Percentiles rank a stretch among this genome's conserved stretches.
These are phyloP conservation scores for Danaus chrysippus DNA, from an alignment of 2,888 invertebrate species.

Conservation along the genomic window DNA sequence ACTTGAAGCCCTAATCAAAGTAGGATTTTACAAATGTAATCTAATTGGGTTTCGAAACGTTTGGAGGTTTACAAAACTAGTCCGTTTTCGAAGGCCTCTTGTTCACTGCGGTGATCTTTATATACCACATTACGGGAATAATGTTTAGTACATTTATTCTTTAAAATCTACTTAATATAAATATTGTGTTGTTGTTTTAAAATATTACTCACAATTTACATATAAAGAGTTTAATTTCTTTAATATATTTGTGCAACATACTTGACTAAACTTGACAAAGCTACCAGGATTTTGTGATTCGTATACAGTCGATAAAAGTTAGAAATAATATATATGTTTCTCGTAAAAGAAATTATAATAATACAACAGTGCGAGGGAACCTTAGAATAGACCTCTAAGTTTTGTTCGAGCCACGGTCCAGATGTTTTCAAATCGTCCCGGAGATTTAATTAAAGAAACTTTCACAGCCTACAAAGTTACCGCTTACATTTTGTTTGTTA, in stretches of 20 bases:
- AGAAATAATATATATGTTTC: neutral
- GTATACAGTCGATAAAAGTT: neutral
- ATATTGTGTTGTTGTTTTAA: too few species aligned
- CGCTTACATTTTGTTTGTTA: conserved; percentile 37
- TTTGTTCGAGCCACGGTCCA: conserved; percentile 31
- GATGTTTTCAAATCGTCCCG: conserved; percentile 38
- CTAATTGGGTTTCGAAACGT: conserved; percentile 35
- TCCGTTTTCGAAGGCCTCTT: conserved; percentile 14
- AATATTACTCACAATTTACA: too few species aligned
- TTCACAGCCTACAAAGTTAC: conserved; percentile 33
- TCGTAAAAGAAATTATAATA: conserved; percentile 1
- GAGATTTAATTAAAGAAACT: conserved; percentile 41
- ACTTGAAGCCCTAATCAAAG: conserved; percentile 31
- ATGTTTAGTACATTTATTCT: neutral
- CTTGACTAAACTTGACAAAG: too few species aligned
- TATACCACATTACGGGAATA: neutral
- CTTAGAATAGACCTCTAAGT: conserved; percentile 23
- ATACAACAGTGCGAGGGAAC: conserved; percentile 20
- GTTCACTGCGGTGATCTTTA: conserved; percentile 15
- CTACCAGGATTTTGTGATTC: too few species aligned
- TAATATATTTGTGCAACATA: neutral
- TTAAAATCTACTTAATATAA: too few species aligned
- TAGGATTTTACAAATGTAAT: conserved; percentile 36
- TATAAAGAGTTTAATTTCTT: too few species aligned
- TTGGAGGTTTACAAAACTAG: conserved; percentile 28